These are phyloP conservation scores for Clusia tigrina DNA, from an alignment of 2,888 invertebrate species.

Conservation along the genomic window DNA sequence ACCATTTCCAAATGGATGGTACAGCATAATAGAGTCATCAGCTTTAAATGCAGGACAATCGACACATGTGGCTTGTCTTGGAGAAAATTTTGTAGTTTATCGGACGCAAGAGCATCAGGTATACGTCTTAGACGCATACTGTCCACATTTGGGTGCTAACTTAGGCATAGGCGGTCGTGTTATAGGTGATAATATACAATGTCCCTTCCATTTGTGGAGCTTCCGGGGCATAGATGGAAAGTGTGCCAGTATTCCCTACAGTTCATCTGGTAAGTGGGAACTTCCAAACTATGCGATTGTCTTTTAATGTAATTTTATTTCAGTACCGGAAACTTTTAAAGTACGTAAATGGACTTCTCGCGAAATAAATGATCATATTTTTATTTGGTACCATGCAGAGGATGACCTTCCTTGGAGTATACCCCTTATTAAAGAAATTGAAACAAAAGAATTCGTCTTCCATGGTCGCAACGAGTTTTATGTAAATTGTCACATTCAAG, in stretches of 20 bases:
- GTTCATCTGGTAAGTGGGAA: slow-evolving; percentile 66
- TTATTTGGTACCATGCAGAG: slow-evolving; percentile 85
- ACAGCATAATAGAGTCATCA: slow-evolving; percentile 75
- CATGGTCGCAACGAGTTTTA: slow-evolving; percentile 81
- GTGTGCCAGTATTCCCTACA: slow-evolving; percentile 79
- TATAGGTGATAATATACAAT: slow-evolving; percentile 79
- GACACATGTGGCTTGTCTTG: slow-evolving; percentile 72
- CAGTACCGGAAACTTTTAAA: slow-evolving; percentile 75
- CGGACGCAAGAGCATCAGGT: slow-evolving; percentile 72
- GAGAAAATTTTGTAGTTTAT: slow-evolving; percentile 76
- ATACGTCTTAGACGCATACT: slow-evolving; percentile 83
- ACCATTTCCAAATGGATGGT: slow-evolving; percentile 92
- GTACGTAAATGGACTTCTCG: slow-evolving; percentile 74
- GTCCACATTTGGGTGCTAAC: slow-evolving; percentile 90
- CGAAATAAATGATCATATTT: slow-evolving; percentile 79
- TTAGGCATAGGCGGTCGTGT: slow-evolving; percentile 82
- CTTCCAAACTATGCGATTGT: too few species aligned
- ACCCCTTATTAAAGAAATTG: slow-evolving; percentile 68
- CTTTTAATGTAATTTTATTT: neutral
- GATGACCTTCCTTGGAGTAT: slow-evolving; percentile 76
- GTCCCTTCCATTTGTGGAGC: slow-evolving; percentile 90
- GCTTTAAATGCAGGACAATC: slow-evolving; percentile 69
- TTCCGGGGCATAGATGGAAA: slow-evolving; percentile 79
- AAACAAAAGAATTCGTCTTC: slow-evolving; percentile 69
- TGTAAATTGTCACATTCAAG: slow-evolving; percentile 78